Evolutionary conservation across 2,113 vertebrate species (phyloP).

Genomic region (Loxodonta africana): DNA sequence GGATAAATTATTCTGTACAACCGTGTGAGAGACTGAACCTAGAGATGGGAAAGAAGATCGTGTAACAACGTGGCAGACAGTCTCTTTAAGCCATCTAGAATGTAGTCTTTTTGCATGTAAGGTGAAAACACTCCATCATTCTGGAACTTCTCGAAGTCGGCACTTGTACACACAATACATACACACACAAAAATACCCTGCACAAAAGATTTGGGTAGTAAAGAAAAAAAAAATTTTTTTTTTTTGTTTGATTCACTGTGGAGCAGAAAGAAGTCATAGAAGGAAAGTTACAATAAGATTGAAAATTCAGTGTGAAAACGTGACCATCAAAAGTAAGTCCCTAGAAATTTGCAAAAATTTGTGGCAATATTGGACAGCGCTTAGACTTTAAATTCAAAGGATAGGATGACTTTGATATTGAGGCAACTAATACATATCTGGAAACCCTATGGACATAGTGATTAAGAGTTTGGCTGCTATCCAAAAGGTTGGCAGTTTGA

Average conservation of each 20-base stretch:
- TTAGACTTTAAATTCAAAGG: slow-evolving; percentile 41
- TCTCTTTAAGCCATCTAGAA: neutral
- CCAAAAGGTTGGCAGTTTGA: too few species aligned
- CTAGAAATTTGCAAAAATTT: neutral
- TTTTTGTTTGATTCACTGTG: neutral
- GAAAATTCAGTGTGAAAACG: slow-evolving; percentile 16
- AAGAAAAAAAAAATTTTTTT: neutral
- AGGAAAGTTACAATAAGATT: neutral
- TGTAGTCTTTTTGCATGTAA: neutral
- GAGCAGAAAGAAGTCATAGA: neutral
- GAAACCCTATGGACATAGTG: too few species aligned
- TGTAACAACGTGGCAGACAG: too few species aligned
- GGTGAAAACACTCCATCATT: neutral
- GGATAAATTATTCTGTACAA: neutral
- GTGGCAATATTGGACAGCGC: neutral
- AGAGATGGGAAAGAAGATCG: neutral
- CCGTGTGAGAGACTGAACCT: neutral
- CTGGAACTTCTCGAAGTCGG: neutral
- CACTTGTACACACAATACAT: neutral
- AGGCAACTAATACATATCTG: neutral
- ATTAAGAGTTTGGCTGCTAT: too few species aligned
- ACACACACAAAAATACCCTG: neutral
- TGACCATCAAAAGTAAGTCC: neutral
- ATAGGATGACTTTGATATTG: neutral
- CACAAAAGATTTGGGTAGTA: neutral